Conservation (phyloP, 2,797 vertebrate species). For the Iguana delicatissima region DNA sequence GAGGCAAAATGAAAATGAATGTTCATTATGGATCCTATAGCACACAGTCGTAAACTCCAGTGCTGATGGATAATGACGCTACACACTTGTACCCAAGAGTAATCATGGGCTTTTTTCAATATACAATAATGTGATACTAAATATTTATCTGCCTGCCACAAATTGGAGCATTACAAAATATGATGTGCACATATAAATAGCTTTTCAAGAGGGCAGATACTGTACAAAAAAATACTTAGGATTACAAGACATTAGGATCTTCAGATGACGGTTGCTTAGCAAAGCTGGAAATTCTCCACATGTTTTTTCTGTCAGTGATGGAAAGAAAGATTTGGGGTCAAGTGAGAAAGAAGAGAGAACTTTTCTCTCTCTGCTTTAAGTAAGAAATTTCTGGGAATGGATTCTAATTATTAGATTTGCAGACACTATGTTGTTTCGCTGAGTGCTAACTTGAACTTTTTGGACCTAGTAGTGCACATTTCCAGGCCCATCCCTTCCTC, state of each 20-base stretch:
- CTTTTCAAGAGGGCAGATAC: background rate
- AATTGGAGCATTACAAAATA: constrained; percentile 1
- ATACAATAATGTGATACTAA: constrained; percentile 7
- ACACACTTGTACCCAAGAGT: background rate
- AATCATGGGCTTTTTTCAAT: background rate
- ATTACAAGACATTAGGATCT: background rate
- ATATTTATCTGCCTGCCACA: constrained; percentile 1
- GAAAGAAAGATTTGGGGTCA: background rate
- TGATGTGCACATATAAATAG: background rate
- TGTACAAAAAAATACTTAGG: background rate
- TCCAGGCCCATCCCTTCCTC: background rate
- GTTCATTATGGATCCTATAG: background rate
- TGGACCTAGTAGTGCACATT: background rate
- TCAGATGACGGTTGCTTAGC: background rate
- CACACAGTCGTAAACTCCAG: background rate
- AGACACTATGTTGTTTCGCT: background rate
- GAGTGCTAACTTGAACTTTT: background rate
- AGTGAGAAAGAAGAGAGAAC: background rate
- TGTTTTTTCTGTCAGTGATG: background rate
- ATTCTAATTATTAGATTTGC: background rate
- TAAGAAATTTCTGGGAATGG: background rate
- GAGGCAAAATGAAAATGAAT: background rate
- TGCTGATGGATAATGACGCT: background rate
- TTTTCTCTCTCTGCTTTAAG: background rate
- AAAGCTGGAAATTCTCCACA: background rate